Evolutionary conservation across 2,888 invertebrate genomes (phyloP), one percentile per base, ranked within the genome.

Genomic region (Lepeophtheirus nordmannii): DNA sequence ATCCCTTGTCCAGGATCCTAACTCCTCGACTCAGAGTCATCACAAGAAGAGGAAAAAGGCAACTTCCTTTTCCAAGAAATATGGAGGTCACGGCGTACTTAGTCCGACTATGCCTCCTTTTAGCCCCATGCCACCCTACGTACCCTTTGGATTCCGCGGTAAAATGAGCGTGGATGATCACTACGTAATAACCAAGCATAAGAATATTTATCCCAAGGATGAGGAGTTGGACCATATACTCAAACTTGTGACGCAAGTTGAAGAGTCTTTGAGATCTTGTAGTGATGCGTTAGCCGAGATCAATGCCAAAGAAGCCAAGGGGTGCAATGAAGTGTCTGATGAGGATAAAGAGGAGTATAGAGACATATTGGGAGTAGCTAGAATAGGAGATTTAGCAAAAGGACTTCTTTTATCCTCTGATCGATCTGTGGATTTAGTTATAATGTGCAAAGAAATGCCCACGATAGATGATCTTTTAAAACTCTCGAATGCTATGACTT

Each of bases 371-470:
- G 64, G 64, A 3, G 37, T 64, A 37, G 57, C 46, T 14, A 17
- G 64, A 22, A 30, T 57, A 11, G 56, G 64, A 30, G 57, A 64
- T 37, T 37, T 64, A 10, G 64, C 64, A 2, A 64, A 57, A 20
- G 64, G 64, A 12, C 64, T 64, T 30, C 56, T 64, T n/a, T 20
- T 64, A n/a, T 17, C 64, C 14, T 17, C 17, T 10, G 64, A 64
- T 30, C 11, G 30, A 17, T 17, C 14, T 12, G 64, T 64, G n/a
- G 30, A 30, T 14, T 12, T 64, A 20, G 57, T 64, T 57, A n/a
- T 64, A 1, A 23, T 64, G 57, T 64, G 64, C 57, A 53, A 57
- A 8, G 23, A 40, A 37, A n/a, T n/a, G n/a, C 64, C 64, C 22
- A 62, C 62, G n/a, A 58, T 30, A 30, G 30, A 30, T 30, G 30